Conservation (phyloP, 1,140 invertebrate genomes). For the Calephelis virginiensis region DNA sequence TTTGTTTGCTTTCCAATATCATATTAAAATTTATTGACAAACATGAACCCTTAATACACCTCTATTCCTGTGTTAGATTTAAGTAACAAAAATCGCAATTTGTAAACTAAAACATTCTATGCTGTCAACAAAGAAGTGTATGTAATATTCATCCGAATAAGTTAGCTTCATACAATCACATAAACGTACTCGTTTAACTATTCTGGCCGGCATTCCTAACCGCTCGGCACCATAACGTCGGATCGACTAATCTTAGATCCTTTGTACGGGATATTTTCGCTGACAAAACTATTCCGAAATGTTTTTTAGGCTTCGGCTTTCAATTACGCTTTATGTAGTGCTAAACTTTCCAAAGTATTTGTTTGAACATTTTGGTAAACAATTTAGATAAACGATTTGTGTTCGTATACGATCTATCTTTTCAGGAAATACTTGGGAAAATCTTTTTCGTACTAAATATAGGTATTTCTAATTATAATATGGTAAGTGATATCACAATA, state of each 20-base stretch:
- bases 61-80: too few species aligned
- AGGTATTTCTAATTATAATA: too few species aligned
- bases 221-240: background rate
- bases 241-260: background rate
- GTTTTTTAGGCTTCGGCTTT: background rate
- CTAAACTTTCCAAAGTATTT: slow-evolving; percentile 1
- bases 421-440: background rate
- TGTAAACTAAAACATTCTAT: too few species aligned
- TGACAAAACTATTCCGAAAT: slow-evolving; percentile 3
- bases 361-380: background rate
- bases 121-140: too few species aligned
- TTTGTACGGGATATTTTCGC: slow-evolving; percentile 4
- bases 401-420: background rate
- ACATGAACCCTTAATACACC: too few species aligned
- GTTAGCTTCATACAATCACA: background rate
- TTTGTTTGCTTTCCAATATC: too few species aligned
- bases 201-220: background rate
- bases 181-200: background rate
- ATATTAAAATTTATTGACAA: too few species aligned
- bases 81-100: too few species aligned
- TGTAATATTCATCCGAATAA: too few species aligned
- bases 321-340: slow-evolving; percentile 2
- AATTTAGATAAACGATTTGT: background rate
- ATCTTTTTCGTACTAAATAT: background rate
- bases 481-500: too few species aligned